Conservation (phyloP, 2,113 vertebrate genomes). For the human region DNA sequence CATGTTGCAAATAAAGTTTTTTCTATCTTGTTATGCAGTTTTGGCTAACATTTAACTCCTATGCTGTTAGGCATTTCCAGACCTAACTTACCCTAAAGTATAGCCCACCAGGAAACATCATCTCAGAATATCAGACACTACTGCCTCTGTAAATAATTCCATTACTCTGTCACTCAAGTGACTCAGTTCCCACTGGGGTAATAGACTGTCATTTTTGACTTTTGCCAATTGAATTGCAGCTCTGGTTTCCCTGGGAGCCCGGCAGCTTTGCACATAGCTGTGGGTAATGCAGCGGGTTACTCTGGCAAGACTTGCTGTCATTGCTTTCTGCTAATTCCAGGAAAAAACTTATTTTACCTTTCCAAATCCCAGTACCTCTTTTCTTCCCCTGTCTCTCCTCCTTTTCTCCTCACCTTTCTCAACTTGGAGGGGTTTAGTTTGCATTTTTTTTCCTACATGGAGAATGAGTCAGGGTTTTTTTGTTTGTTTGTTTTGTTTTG, state of each 20-base stretch:
- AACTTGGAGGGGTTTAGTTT: background rate
- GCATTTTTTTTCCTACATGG: background rate
- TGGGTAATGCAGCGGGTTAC: background rate
- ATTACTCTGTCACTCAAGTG: background rate
- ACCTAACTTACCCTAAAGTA: background rate
- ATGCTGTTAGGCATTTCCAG: background rate
- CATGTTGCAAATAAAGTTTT: background rate
- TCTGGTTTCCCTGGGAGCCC: background rate
- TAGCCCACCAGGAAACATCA: background rate
- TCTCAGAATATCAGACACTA: background rate
- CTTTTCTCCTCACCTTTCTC: background rate
- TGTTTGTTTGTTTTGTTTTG: no score
- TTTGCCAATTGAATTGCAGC: background rate
- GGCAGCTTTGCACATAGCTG: background rate
- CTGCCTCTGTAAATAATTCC: background rate
- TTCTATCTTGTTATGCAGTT: background rate
- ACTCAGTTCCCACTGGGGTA: background rate
- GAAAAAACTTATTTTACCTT: background rate
- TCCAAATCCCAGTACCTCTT: background rate
- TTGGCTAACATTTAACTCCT: background rate
- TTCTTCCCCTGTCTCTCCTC: background rate
- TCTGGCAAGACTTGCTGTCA: background rate
- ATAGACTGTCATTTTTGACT: background rate
- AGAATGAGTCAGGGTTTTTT: background rate
- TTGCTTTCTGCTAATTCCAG: background rate